phyloP scores from a whole-genome alignment of 2,113 vertebrate genomes.

The Charina bottae region DNA sequence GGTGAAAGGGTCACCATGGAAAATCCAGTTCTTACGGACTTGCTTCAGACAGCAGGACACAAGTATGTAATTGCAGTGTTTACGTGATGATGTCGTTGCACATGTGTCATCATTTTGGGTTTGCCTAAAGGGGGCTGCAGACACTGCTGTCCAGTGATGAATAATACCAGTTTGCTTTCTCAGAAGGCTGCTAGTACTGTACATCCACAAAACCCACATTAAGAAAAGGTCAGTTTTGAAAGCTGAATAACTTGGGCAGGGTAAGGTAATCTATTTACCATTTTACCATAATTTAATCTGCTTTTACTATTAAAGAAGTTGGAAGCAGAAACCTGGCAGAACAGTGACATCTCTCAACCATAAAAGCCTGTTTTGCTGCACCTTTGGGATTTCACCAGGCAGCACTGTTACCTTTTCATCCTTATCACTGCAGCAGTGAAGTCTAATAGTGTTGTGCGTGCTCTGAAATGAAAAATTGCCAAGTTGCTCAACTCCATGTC shows the following conservation, averaged over 20 bases:
- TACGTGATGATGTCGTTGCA: neutral
- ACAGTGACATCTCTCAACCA: neutral
- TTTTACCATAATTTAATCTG: slow-evolving; percentile 22
- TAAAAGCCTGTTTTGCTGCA: neutral
- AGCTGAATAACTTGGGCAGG: neutral
- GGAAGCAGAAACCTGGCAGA: neutral
- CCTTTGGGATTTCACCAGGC: neutral
- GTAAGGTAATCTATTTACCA: neutral
- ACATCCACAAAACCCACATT: neutral
- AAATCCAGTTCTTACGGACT: neutral
- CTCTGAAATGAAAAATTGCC: neutral
- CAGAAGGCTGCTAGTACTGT: neutral
- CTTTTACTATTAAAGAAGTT: neutral
- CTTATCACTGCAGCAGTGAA: neutral
- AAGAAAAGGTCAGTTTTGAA: neutral
- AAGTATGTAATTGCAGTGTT: neutral
- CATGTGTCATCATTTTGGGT: neutral
- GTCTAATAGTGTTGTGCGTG: neutral
- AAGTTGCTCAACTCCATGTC: neutral
- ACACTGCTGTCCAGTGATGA: neutral
- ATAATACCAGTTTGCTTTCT: neutral
- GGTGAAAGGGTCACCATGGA: neutral
- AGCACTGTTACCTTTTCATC: neutral
- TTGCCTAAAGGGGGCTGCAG: neutral
- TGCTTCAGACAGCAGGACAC: neutral